Conservation (phyloP, 2,888 invertebrate genomes). For the Drosophila sordidapex region DNA sequence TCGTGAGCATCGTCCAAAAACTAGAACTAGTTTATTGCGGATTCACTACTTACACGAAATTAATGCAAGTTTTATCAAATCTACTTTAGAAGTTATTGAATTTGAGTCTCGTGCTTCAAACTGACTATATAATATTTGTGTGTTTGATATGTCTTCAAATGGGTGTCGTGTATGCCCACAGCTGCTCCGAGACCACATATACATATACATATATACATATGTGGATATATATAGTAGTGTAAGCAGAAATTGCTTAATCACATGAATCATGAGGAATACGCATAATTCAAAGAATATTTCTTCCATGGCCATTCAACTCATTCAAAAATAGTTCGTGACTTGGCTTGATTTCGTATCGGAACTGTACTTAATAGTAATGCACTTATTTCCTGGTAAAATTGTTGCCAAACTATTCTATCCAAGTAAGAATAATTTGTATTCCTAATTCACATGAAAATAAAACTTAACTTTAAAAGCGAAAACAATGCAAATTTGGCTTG, state of each 20-base stretch:
- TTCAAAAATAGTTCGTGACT: neutral
- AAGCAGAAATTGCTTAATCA: neutral
- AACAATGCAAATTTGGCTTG: constrained; percentile 15
- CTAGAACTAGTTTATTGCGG: neutral
- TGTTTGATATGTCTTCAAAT: neutral
- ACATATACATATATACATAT: neutral
- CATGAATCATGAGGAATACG: neutral
- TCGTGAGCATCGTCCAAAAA: neutral
- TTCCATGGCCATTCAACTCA: neutral
- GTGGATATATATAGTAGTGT: neutral
- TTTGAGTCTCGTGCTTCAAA: neutral
- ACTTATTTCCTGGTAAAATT: neutral
- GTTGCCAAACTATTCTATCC: neutral
- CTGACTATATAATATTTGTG: neutral
- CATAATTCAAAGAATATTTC: neutral
- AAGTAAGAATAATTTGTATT: neutral
- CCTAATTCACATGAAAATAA: neutral
- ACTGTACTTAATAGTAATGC: neutral
- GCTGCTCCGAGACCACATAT: neutral
- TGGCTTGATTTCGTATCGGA: neutral
- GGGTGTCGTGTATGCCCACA: neutral
- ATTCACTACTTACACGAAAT: neutral
- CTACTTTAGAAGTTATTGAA: neutral
- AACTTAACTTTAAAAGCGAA: neutral
- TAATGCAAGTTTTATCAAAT: neutral